Conservation (phyloP, 2,888 invertebrate species). For the Acleris cristana region DNA sequence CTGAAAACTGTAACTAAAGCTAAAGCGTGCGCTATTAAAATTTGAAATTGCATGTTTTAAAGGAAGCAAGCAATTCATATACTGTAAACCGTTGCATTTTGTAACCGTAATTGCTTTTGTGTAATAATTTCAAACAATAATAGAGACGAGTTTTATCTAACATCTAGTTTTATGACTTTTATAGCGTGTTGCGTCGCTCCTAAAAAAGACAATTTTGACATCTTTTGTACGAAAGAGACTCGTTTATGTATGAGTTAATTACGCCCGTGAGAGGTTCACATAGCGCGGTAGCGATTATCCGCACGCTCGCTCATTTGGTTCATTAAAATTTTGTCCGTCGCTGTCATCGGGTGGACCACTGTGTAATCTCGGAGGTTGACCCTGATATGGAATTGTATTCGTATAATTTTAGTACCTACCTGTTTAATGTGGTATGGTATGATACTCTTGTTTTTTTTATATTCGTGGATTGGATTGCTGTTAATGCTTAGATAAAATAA, state of each 20-base stretch:
- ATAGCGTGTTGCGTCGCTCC: constrained; percentile 20
- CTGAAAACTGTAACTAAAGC: too few relatives aligned
- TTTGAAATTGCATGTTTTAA: constrained; percentile 2
- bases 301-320: constrained; percentile 61
- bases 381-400: constrained; percentile 25
- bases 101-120: constrained; percentile 9
- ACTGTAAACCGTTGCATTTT: constrained; percentile 12
- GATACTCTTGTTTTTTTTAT: background rate
- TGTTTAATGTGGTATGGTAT: background rate
- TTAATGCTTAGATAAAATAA: too few relatives aligned
- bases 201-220: constrained; percentile 13
- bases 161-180: constrained; percentile 11
- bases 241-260: constrained; percentile 50
- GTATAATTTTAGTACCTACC: constrained; percentile 6
- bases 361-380: constrained; percentile 50
- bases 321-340: constrained; percentile 66
- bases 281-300: constrained; percentile 49
- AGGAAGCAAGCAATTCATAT: constrained; percentile 16
- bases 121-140: constrained; percentile 11
- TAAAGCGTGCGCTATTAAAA: background rate
- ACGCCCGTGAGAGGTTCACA: constrained; percentile 54
- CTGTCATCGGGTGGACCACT: constrained; percentile 56
- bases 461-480: too few relatives aligned
- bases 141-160: constrained; percentile 5
- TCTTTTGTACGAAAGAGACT: constrained; percentile 44